A percentile compares a stretch with the other conserved stretches of the same genome.
phyloP scores from a whole-genome alignment of 2,113 vertebrate genomes.

The Telmatochromis sp. region DNA sequence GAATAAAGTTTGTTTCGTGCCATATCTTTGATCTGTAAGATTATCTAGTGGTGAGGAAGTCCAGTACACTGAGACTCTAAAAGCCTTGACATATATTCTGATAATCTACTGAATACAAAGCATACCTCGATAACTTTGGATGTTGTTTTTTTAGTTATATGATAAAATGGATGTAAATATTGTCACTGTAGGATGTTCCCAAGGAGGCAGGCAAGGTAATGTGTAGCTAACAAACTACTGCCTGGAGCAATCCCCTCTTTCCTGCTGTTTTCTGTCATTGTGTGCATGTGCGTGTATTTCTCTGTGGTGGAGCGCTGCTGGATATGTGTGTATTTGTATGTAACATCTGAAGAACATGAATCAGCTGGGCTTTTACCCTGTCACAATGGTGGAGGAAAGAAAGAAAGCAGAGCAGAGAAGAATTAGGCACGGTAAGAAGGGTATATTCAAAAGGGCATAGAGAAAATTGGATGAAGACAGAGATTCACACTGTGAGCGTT shows the following conservation, averaged over 20 bases:
- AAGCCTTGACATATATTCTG: neutral
- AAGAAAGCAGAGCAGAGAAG: neutral
- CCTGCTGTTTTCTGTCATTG: conserved; percentile 49
- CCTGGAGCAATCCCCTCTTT: conserved; percentile 42
- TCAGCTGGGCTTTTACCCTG: conserved; percentile 12
- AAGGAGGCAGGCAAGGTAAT: conserved; percentile 25
- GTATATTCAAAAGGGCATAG: neutral
- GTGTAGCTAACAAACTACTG: conserved; percentile 40
- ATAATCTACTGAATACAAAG: neutral
- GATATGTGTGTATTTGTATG: neutral
- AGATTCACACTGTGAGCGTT: neutral
- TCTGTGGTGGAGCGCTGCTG: neutral
- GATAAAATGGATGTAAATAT: conserved; percentile 21
- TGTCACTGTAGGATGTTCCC: conserved; percentile 18
- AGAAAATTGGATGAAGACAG: conserved; percentile 8
- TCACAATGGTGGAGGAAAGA: neutral
- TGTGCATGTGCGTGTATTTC: neutral
- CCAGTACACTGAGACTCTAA: neutral
- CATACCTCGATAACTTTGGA: neutral
- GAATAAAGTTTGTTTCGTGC: neutral
- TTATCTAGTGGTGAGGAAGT: neutral
- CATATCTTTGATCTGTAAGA: neutral
- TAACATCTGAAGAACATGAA: conserved; percentile 31
- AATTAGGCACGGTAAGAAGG: neutral
- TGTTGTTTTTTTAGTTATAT: neutral